These are phyloP conservation scores for Pangasius sanitwongsei DNA, from an alignment of 2,797 vertebrate species.

Conservation along the genomic window DNA sequence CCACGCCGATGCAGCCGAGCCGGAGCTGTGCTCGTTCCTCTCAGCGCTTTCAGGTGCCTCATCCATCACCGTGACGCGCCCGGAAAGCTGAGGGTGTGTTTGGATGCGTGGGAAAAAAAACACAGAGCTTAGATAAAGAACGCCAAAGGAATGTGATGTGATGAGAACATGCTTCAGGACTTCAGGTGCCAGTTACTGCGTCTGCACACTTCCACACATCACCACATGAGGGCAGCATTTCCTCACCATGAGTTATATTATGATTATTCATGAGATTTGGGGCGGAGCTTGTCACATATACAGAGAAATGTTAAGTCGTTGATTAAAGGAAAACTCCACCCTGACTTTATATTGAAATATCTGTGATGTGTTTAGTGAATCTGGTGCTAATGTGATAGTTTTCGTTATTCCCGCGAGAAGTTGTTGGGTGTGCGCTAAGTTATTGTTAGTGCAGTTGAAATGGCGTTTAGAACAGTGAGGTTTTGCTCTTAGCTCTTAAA, in stretches of 20 bases:
- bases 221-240: conserved; percentile 51
- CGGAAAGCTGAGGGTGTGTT: neutral
- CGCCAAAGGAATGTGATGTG: neutral
- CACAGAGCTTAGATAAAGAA: neutral
- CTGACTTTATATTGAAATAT: neutral
- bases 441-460: neutral
- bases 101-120: neutral
- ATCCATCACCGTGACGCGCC: conserved; percentile 14
- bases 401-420: neutral
- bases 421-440: too few species aligned
- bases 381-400: neutral
- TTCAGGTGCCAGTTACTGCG: neutral
- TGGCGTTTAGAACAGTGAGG: neutral
- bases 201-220: neutral
- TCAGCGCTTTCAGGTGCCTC: conserved; percentile 17
- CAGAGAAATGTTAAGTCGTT: neutral
- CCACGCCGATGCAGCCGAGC: neutral
- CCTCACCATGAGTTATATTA: neutral
- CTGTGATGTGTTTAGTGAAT: neutral
- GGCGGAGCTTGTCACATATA: neutral
- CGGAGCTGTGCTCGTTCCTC: neutral
- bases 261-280: neutral
- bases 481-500: neutral
- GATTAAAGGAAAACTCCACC: neutral
- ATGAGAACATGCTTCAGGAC: neutral